Evolutionary conservation across 2,888 invertebrate genomes (phyloP).

Genomic region (Parasteatoda lunata): DNA sequence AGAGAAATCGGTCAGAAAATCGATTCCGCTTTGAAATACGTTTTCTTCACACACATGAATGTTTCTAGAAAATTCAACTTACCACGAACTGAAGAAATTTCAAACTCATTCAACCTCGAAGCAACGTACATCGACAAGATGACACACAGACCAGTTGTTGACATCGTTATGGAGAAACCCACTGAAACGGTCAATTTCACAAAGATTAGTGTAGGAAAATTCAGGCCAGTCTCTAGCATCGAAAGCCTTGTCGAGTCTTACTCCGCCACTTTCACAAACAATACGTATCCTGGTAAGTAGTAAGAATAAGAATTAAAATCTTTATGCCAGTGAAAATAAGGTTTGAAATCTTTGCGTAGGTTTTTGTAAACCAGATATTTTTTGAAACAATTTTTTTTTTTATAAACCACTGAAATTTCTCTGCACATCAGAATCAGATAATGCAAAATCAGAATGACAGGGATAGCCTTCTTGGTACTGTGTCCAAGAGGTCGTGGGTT

Average conservation of each 20-base stretch:
- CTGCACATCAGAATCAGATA: too few species aligned
- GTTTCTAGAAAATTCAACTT: neutral
- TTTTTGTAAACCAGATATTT: too few species aligned
- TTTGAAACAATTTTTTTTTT: too few species aligned
- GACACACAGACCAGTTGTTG: constrained; percentile 59
- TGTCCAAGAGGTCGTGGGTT: too few species aligned
- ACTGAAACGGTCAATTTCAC: constrained; percentile 41
- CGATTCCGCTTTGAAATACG: constrained; percentile 49
- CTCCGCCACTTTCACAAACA: constrained; percentile 25
- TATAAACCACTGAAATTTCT: too few species aligned
- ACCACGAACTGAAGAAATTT: neutral
- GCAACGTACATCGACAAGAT: constrained; percentile 61
- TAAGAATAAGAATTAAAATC: neutral
- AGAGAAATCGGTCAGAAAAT: constrained; percentile 16
- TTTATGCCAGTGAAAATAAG: too few species aligned
- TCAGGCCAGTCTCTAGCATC: constrained; percentile 57
- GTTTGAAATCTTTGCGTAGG: too few species aligned
- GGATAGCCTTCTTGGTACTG: too few species aligned
- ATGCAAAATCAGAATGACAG: too few species aligned
- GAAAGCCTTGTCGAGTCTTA: neutral
- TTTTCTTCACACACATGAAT: constrained; percentile 49
- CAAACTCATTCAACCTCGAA: neutral
- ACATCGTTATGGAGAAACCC: constrained; percentile 49
- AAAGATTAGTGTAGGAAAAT: constrained; percentile 24
- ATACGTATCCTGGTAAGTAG: constrained; percentile 59